These are phyloP conservation scores for Diadophis punctatus DNA, from an alignment of 2,113 vertebrate species.

Conservation along the genomic window DNA sequence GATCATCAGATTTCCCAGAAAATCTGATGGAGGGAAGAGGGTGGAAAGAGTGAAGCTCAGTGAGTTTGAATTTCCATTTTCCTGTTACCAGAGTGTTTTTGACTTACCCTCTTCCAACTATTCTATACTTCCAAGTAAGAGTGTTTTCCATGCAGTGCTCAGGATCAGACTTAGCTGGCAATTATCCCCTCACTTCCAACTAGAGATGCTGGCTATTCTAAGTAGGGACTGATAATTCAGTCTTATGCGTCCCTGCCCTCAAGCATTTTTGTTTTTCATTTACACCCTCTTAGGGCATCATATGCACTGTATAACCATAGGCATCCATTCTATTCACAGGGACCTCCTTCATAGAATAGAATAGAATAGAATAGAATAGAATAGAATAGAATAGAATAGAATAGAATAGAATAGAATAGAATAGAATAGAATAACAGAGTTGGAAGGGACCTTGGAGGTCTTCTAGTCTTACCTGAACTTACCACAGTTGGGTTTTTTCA, in stretches of 20 bases:
- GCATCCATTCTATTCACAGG: not conserved
- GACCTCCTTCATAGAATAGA: no score
- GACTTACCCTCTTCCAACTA: not conserved
- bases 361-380: no score
- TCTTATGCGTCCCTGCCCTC: not conserved
- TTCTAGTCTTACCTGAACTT: not conserved
- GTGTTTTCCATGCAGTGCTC: not conserved
- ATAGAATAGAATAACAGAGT: no score
- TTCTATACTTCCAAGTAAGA: not conserved
- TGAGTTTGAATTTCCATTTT: not conserved
- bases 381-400: no score
- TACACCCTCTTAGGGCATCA: not conserved
- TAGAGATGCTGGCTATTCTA: not conserved
- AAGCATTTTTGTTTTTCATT: not conserved
- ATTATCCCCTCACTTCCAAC: not conserved
- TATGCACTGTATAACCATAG: not conserved
- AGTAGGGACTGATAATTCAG: not conserved
- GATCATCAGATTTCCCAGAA: not conserved
- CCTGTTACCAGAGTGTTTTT: not conserved
- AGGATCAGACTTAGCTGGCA: not conserved
- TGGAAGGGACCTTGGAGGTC: no score
- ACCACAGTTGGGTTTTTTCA: not conserved
- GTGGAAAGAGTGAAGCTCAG: not conserved
- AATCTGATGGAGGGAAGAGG: not conserved
- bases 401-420: no score